Evolutionary conservation across 1,140 invertebrate species (phyloP).

Genomic region (Chironomus tepperi): DNA sequence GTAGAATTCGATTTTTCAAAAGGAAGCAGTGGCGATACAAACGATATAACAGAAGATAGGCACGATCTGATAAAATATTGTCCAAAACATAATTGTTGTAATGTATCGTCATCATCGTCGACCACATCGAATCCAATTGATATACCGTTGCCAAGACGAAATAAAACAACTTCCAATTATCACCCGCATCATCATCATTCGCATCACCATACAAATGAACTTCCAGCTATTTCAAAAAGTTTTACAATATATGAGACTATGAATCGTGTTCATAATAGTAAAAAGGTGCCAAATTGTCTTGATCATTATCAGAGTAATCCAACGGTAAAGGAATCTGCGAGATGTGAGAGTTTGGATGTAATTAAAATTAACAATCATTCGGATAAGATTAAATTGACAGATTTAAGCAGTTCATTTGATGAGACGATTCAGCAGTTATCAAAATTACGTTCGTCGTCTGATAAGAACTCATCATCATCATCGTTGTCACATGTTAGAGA

Average conservation of each 20-base stretch:
- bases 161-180: not conserved
- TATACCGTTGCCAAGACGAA: not conserved
- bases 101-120: constrained; percentile 22
- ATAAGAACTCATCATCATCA: constrained; percentile 26
- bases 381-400: not conserved
- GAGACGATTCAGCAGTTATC: not conserved
- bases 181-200: not conserved
- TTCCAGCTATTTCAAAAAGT: constrained; percentile 4
- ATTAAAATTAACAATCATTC: not conserved
- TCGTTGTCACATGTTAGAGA: constrained; percentile 32
- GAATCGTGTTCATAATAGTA: constrained; percentile 1
- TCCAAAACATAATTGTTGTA: constrained; percentile 27
- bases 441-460: too few species aligned
- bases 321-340: not conserved
- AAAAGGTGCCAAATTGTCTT: constrained; percentile 18
- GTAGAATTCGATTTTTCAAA: constrained; percentile 40
- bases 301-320: not conserved
- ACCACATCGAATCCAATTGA: constrained; percentile 17
- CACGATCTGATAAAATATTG: constrained; percentile 42
- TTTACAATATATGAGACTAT: constrained; percentile 18
- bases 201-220: not conserved
- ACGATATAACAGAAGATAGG: constrained; percentile 25
- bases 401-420: constrained; percentile 18
- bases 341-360: not conserved
- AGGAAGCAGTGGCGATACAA: constrained; percentile 37